Percentiles rank a stretch among this genome's conserved stretches.
Conservation (phyloP, 2,113 vertebrate species). For the Anguilla rostrata region DNA sequence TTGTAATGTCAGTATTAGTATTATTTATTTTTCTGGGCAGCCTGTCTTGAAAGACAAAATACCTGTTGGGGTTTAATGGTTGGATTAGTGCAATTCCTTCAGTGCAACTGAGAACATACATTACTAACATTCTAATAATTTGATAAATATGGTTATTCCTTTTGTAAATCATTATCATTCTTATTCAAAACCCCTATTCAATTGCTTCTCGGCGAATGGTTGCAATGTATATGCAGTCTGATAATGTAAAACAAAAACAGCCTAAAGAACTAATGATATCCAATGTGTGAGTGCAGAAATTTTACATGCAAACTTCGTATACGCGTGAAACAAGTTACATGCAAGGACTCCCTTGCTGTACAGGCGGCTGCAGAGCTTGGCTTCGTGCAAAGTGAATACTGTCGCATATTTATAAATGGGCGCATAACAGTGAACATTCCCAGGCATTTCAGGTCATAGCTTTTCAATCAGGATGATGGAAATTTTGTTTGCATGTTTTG, state of each 20-base stretch:
- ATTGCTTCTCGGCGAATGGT: neutral
- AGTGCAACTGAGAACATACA: too few relatives aligned
- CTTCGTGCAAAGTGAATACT: neutral
- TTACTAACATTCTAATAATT: neutral
- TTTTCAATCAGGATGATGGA: constrained; percentile 1
- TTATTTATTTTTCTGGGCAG: neutral
- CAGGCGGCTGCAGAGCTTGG: neutral
- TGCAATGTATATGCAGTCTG: too few relatives aligned
- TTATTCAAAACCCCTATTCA: neutral
- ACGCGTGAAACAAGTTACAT: neutral
- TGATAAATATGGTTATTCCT: neutral
- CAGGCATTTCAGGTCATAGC: neutral
- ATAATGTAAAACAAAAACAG: too few relatives aligned
- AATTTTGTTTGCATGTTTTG: neutral
- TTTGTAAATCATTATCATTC: neutral
- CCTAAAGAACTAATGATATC: neutral
- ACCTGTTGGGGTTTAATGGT: too few relatives aligned
- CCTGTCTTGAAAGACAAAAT: neutral
- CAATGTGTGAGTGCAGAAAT: neutral
- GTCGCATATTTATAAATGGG: neutral
- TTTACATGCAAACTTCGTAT: too few relatives aligned
- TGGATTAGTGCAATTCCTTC: neutral
- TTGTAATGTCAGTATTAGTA: neutral
- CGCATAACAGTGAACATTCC: neutral
- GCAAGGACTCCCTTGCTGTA: neutral